Base-by-base conservation (phyloP, 2,113 vertebrate species). In the Rhinolophus ferrumequinum region DNA sequence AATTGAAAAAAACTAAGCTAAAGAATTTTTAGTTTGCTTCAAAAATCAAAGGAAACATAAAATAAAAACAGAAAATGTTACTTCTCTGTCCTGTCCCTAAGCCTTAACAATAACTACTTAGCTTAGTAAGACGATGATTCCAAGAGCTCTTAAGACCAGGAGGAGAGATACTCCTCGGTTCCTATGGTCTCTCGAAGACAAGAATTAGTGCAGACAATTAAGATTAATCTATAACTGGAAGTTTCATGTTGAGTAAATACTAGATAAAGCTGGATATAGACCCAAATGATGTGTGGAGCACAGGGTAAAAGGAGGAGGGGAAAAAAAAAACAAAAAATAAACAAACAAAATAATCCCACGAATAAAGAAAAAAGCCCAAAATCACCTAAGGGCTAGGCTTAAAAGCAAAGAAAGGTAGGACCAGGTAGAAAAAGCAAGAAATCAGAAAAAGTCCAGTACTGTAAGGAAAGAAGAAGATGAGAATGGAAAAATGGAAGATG, bases 41-140 rank as follows among this genome's bases (percentile, higher is more conserved):
- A 58, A 93, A 93, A 93, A 91, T 85, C 24, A 96, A 95, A 95
- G 41, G 8, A 52, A 84, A 94, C 52, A 64, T 16, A 80, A 93
- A 56, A 72, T 16, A 60, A 76, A 83, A 72, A 33, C 7, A 81
- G 66, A 84, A 87, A 87, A 95, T 56, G 18, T 35, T 82, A 62
- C 30, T 89, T 79, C 52, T 92, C 3, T 30, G 22, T 83, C 52
- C 54, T 81, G 30, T 72, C 19, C 44, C 52, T 73, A 15, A 54
- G 33, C 16, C 75, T 95, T 77, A 83, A 38, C 3, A 54, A 35
- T 75, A 69, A 76, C 66, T 67, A 9, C 80, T 83, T 52, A 89
- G 41, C 35, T 64, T 77, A 88, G 47, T 7, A 56, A 58, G 11
- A 64, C 12, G 35, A 87, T 77, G 38, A 86, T 56, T 82, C 54